Evolutionary conservation across 2,888 invertebrate species (phyloP), one percentile per base, ranked within the genome.

Genomic region (Monopis laevigella): DNA sequence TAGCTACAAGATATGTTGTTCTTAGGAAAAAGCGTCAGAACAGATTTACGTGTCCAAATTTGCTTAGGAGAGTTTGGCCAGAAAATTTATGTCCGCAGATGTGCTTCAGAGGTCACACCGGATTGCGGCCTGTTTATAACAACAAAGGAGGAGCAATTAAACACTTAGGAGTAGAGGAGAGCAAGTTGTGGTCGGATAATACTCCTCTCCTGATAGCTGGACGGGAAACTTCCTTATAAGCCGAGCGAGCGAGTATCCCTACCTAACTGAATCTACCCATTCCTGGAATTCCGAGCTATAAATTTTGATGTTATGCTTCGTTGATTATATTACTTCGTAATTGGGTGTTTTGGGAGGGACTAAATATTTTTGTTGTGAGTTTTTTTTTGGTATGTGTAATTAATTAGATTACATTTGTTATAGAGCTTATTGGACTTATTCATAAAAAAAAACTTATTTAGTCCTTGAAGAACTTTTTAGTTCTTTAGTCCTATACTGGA

Each of bases 101-200:
- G 69, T 55, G 65, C 64, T 34, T 27, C 16, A 17, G 17, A 13
- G 34, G 26, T 34, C 21, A 53, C 53, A 56, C 56, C 52, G 53
- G 60, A 56, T 59, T 61, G 63, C 51, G 64, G 59, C 54, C 59
- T 62, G 67, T 67, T 67, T 69, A 65, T 65, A 69, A 69, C 70
- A 67, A 70, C 68, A 66, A 64, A 62, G 66, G 60, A 57, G 53
- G 51, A 64, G 69, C 69, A 66, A 70, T 71, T 70, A 68, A 66
- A 65, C 64, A 69, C 64, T 65, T 64, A 65, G 62, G 62, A 55
- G 57, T 52, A 55, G 27, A 57, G 53, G 52, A 48, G 58, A 51
- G 55, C 52, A 52, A 36, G 17, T 21, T 17, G 11, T 48, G 48
- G 43, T 45, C 51, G 53, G 56, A 55, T 59, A 59, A 60, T 56